Base-by-base conservation (phyloP, 2,113 vertebrate genomes). In the Pelobates fuscus region DNA sequence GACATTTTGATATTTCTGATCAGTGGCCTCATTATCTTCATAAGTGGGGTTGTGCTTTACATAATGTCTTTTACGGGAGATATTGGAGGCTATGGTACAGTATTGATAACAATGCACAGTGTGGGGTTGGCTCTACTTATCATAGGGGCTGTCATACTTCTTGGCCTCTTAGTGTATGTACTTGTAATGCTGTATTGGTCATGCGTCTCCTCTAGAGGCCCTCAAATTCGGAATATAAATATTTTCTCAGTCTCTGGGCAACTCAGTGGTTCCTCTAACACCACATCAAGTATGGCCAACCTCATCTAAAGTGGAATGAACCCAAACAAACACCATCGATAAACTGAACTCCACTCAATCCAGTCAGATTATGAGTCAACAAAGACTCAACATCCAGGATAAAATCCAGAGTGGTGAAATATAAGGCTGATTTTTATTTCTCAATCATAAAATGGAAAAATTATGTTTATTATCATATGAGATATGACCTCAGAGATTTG, bases 221-320 rank as follows among this genome's bases (percentile, higher is more conserved):
- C 17, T 14, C 1, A 79, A 0, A 78, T 79, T 0, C 77, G 79
- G 18, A 83, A 92, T 77, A 88, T 89, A 2, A 83, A 79, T 18
- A 75, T 98, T 79, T 98, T 97, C 87, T 95, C 94, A 26, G 90
- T 99, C 83, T 98, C 97, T 0, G 94, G 94, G 79, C 94, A 78
- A 69, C 86, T 96, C 3, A 67, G 91, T 14, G 87, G 87, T 0
- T 88, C 81, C 73, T 88, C 92, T 1, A 94, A 95, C 85, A 94
- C 96, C 21, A 94, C 94, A 14, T 98, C 95, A 78, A 98, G 96
- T 81, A 88, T 96, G 80, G 93, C 96, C 73, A 97, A 92, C 83
- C 93, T 98, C 43, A 94, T 98, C 82, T 97, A 88, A 94, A 29
- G 30, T 14, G 6, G 8, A 52, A 12, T 30, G 5, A 55, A 3